Base-by-base conservation (phyloP, 2,888 invertebrate species). In the Apodemia duryi region DNA sequence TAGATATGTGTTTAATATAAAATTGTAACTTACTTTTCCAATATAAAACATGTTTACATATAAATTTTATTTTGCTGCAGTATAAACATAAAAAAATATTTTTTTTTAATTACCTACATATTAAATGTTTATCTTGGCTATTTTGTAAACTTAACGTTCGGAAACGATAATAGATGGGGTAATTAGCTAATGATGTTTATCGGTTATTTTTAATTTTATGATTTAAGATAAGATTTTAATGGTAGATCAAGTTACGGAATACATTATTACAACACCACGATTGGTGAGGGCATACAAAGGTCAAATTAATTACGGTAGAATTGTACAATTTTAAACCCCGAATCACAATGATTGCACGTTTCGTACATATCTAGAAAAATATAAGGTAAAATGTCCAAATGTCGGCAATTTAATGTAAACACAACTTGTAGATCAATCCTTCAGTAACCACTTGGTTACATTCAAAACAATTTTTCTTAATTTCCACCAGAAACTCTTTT, bases 171-270 rank as follows among this genome's bases (percentile, higher is more conserved):
- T 32, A 57, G 57, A 57, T 57, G 57, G 57, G 57, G 57, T 57
- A 32, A 57, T 57, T 57, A 57, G 32, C 32, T 32, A 13, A 57
- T 28, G 54, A 54, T 29, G 29, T 29, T 32, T 32, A 57, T 57
- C 57, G 57, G 32, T 57, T 57, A 57, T 57, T 57, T 57, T 57
- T 57, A 57, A 57, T 57, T 32, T 57, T 57, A 57, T 54, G 54
- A 10, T 54, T 54, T 2, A 57, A 6, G 57, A 57, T 57, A 57
- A 57, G 57, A 57, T 57, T 57, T 11, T 29, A 32, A 29, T 32
- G 32, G 57, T 32, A 29, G 32, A 57, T 32, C 32, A 32, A 57
- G 57, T 57, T 46, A n/a, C 46, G n/a, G 6, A 46, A 57, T 57
- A 57, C 57, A 57, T 57, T 57, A 57, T 57, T 57, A 57, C 32